phyloP scores from a whole-genome alignment of 2,797 vertebrate genomes.

The Chromis chromis region DNA sequence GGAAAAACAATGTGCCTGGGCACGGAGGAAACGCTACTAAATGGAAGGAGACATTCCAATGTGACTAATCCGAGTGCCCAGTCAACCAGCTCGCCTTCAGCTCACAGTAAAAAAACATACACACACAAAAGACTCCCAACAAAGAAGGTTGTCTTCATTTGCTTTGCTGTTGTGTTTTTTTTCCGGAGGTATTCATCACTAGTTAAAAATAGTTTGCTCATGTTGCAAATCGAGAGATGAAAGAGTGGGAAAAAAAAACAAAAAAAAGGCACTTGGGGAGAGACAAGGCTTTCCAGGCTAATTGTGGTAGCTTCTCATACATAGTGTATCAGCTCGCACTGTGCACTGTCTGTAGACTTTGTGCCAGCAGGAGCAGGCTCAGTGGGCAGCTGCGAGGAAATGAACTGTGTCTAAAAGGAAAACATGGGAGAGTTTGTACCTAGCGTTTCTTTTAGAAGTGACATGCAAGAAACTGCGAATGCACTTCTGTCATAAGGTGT shows the following conservation, averaged over 20 bases:
- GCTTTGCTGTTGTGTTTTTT: constrained; percentile 39
- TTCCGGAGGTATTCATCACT: constrained; percentile 46
- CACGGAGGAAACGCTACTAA: constrained; percentile 27
- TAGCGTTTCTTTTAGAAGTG: constrained; percentile 12
- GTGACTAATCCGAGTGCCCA: constrained; percentile 47
- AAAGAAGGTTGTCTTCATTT: constrained; percentile 50
- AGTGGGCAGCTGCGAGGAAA: constrained; percentile 65
- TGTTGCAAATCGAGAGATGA: constrained; percentile 59
- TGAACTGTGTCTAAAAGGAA: constrained; percentile 54
- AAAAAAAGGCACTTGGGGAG: constrained; percentile 47
- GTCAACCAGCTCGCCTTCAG: constrained; percentile 54
- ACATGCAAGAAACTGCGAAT: constrained; percentile 4
- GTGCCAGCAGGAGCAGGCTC: constrained; percentile 55
- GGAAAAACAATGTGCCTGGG: constrained; percentile 34
- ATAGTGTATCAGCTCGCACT: constrained; percentile 48
- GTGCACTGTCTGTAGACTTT: constrained; percentile 41
- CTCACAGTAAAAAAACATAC: constrained; percentile 25
- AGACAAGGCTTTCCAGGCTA: constrained; percentile 58
- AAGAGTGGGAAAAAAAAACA: constrained; percentile 30
- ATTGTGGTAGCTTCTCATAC: constrained; percentile 66
- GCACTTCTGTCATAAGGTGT: not conserved
- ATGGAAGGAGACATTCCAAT: constrained; percentile 51
- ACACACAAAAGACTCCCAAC: constrained; percentile 45
- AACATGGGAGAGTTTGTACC: constrained; percentile 37
- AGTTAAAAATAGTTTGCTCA: constrained; percentile 64